Conservation (phyloP, 2,888 invertebrate genomes). For the Pediacus dermestoides region DNA sequence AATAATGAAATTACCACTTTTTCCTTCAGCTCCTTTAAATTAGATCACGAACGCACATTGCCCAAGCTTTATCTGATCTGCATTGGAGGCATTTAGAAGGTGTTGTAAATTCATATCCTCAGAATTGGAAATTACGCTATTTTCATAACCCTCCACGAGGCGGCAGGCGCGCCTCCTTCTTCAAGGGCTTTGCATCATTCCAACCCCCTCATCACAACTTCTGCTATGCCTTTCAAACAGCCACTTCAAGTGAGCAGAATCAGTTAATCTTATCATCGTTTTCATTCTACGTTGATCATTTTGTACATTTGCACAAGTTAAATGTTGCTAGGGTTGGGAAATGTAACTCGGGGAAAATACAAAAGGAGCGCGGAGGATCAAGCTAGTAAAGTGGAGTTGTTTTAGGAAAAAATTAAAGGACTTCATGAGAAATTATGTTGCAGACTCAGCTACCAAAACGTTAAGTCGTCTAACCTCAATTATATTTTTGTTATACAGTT, state of each 20-base stretch:
- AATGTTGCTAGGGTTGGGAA: no score
- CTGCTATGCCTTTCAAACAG: constrained; percentile 11
- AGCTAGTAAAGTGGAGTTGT: no score
- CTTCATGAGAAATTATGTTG: no score
- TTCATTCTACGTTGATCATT: constrained; percentile 14
- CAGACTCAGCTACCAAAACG: no score
- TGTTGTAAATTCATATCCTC: constrained; percentile 24
- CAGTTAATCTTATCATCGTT: constrained; percentile 20
- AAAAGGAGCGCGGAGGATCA: no score
- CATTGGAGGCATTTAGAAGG: constrained; percentile 19
- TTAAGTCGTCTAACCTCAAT: no score
- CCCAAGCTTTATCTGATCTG: constrained; percentile 15
- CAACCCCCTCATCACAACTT: no score
- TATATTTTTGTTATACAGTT: no score
- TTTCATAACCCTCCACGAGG: constrained; percentile 5
- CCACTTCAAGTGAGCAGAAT: constrained; percentile 15
- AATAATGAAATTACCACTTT: constrained; percentile 30
- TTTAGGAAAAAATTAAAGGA: no score
- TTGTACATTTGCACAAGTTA: constrained; percentile 1
- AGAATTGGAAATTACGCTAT: constrained; percentile 10
- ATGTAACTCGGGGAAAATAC: no score
- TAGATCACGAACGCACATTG: constrained; percentile 32
- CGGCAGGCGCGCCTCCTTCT: not conserved
- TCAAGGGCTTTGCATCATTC: no score
- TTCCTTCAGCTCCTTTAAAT: constrained; percentile 27